Evolutionary conservation across 2,797 vertebrate species (phyloP).

Genomic region (Tenualosa ilisha): DNA sequence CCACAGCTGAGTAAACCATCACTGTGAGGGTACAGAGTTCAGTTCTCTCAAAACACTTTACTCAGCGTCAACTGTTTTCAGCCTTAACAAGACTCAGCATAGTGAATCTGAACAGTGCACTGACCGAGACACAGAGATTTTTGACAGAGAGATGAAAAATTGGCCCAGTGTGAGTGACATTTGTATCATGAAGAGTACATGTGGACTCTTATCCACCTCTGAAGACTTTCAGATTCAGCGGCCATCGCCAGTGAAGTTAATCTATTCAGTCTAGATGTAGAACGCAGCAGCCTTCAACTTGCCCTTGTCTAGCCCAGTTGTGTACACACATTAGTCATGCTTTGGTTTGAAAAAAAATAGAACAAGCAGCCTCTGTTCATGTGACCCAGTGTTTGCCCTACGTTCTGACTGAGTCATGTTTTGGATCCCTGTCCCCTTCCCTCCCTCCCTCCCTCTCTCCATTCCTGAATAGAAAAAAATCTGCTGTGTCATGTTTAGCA

Average conservation of each 20-base stretch:
- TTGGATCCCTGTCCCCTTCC: neutral
- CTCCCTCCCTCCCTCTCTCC: constrained; percentile 39
- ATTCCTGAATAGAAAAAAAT: constrained; percentile 40
- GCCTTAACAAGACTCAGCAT: neutral
- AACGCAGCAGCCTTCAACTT: neutral
- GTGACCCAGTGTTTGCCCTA: neutral
- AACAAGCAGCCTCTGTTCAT: constrained; percentile 10
- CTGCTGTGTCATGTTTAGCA: constrained; percentile 68
- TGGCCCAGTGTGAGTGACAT: neutral
- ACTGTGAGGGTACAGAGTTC: neutral
- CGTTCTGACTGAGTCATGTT: neutral
- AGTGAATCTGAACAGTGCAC: neutral
- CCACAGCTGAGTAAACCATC: neutral
- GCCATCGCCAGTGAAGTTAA: neutral
- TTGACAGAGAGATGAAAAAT: neutral
- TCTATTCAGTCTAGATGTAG: neutral
- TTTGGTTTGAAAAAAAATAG: neutral
- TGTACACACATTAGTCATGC: constrained; percentile 18
- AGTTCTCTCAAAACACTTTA: neutral
- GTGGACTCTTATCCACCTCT: too few relatives aligned
- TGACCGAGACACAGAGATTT: too few relatives aligned
- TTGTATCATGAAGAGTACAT: neutral
- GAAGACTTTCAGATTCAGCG: neutral
- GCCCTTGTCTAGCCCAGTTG: neutral
- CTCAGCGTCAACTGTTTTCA: neutral